Evolutionary conservation across 2,113 vertebrate genomes (phyloP).

Genomic region (Microtus montanus): DNA sequence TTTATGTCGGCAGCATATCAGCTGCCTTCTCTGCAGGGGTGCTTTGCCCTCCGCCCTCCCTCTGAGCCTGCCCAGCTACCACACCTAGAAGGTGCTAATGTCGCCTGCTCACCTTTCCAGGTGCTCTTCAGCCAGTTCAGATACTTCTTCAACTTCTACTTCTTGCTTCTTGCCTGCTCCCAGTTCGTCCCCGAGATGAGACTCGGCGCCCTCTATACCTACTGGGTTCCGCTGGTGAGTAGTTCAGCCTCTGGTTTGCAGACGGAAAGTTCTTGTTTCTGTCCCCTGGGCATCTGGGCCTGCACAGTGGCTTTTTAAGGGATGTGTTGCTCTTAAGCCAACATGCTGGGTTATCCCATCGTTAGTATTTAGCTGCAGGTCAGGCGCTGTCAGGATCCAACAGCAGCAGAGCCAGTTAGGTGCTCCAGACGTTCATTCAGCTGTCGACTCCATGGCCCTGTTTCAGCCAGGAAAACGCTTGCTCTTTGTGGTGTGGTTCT

Average conservation of each 20-base stretch:
- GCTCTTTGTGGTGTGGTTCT: accelerated
- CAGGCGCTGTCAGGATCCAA: accelerated
- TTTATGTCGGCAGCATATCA: accelerated
- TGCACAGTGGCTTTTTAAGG: neutral
- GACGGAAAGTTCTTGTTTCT: neutral
- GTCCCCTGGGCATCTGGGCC: neutral
- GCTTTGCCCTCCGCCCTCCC: neutral
- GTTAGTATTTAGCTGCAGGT: neutral
- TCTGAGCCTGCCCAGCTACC: neutral
- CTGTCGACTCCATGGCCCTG: accelerated
- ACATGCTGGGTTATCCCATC: accelerated
- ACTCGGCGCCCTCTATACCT: slow-evolving; percentile 95
- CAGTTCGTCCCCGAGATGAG: slow-evolving; percentile 97
- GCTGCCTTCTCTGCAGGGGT: accelerated
- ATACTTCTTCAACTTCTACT: slow-evolving; percentile 99
- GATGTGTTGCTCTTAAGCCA: accelerated
- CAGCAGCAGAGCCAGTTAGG: accelerated
- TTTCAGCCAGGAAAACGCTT: neutral
- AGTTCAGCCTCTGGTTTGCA: neutral
- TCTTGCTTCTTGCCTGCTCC: slow-evolving; percentile 96
- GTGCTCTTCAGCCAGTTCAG: slow-evolving; percentile 99
- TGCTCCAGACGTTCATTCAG: accelerated
- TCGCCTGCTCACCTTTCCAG: slow-evolving; percentile 76
- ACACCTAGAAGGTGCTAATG: neutral
- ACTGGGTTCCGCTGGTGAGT: slow-evolving; percentile 99